These are phyloP conservation scores for Hirtodrosophila confusa DNA, from an alignment of 2,888 invertebrate genomes.

Conservation along the genomic window DNA sequence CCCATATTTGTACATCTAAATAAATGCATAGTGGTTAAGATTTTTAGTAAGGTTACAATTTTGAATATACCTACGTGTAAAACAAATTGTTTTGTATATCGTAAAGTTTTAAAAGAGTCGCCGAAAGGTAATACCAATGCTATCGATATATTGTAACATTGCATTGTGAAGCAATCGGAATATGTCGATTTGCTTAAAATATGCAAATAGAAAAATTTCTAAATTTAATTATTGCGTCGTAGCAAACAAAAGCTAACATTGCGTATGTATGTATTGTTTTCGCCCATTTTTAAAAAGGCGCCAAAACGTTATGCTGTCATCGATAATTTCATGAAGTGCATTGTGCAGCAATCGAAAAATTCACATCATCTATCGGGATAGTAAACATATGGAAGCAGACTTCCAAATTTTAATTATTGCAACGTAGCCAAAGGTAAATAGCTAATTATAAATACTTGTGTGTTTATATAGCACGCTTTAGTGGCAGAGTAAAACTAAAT, in stretches of 20 bases:
- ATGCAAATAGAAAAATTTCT: too few species aligned
- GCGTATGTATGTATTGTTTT: too few species aligned
- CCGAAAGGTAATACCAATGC: conserved; percentile 2
- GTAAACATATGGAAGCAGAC: conserved; percentile 43
- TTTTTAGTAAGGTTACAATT: conserved; percentile 26
- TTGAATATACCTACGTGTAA: conserved; percentile 23
- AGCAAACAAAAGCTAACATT: too few species aligned
- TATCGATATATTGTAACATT: neutral
- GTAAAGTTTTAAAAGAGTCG: neutral
- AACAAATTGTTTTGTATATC: neutral
- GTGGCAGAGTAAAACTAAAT: neutral
- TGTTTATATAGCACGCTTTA: conserved; percentile 6
- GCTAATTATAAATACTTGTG: conserved; percentile 8
- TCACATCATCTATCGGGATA: conserved; percentile 33
- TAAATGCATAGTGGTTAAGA: conserved; percentile 65
- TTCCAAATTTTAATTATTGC: conserved; percentile 55
- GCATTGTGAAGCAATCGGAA: too few species aligned
- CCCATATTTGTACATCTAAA: conserved; percentile 71
- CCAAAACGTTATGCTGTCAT: conserved; percentile 1
- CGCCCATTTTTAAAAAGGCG: conserved; percentile 9
- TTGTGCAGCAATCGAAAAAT: conserved; percentile 2
- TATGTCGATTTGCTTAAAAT: too few species aligned
- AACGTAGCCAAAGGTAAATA: conserved; percentile 58
- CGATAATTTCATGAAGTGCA: conserved; percentile 17
- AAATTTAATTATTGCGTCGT: too few species aligned